Conservation (phyloP, 2,888 invertebrate species). For the Penaeus monodon region DNA sequence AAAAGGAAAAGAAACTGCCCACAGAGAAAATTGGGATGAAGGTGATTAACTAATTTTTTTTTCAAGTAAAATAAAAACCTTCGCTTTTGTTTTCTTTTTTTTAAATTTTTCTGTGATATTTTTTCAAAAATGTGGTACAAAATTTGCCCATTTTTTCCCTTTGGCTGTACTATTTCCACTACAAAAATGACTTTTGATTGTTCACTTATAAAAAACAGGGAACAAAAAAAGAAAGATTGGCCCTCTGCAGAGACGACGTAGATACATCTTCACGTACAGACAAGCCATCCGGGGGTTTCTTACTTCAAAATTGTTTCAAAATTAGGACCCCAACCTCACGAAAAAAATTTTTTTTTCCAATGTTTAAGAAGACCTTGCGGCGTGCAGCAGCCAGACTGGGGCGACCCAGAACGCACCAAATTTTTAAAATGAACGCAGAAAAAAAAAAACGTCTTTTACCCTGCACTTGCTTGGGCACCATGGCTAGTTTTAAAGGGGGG, state of each 20-base stretch:
- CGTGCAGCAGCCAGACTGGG: conserved; percentile 62
- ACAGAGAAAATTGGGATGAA: conserved; percentile 19
- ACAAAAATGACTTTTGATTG: not conserved
- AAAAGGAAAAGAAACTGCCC: not conserved
- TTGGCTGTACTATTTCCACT: not conserved
- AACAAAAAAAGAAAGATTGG: conserved; percentile 57
- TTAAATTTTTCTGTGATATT: not conserved
- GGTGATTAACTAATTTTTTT: not conserved
- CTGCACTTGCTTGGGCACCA: conserved; percentile 54
- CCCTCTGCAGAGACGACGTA: conserved; percentile 60
- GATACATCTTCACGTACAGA: conserved; percentile 64
- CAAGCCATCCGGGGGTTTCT: conserved; percentile 59
- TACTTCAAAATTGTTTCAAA: conserved; percentile 61
- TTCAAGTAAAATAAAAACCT: not conserved
- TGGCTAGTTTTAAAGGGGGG: not conserved
- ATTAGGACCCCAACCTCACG: conserved; percentile 59
- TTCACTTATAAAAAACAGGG: conserved; percentile 13
- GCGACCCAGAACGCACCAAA: conserved; percentile 58
- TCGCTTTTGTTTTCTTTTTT: not conserved
- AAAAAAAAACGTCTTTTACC: conserved; percentile 61
- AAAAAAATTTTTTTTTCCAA: conserved; percentile 64
- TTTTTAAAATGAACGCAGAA: conserved; percentile 59
- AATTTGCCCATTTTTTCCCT: too few relatives aligned
- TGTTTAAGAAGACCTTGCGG: conserved; percentile 51
- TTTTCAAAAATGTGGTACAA: too few relatives aligned